These are phyloP conservation scores for Menura novaehollandiae DNA, from an alignment of 2,113 vertebrate genomes.

Conservation along the genomic window DNA sequence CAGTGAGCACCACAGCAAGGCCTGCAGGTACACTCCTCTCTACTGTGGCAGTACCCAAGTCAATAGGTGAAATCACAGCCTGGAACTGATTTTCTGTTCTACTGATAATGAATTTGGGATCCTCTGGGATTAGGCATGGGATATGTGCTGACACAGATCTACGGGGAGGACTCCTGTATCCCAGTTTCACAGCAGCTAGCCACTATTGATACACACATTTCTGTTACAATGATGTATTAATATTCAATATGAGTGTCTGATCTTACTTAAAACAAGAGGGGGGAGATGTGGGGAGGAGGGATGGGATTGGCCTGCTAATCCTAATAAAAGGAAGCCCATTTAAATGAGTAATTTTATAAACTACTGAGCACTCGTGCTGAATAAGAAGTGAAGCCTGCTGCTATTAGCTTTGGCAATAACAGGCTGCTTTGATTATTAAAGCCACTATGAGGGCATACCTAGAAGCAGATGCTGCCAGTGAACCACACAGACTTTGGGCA, in stretches of 20 bases:
- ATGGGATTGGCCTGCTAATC: not conserved
- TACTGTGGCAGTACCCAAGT: not conserved
- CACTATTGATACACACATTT: not conserved
- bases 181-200: not conserved
- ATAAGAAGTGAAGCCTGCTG: not conserved
- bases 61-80: conserved; percentile 32
- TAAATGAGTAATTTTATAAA: conserved; percentile 36
- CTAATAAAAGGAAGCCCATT: not conserved
- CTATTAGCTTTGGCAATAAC: not conserved
- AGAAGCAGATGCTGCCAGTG: not conserved
- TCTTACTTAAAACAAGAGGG: not conserved
- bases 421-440: not conserved
- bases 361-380: not conserved
- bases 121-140: not conserved
- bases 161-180: not conserved
- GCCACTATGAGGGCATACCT: not conserved
- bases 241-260: not conserved
- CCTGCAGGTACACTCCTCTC: not conserved
- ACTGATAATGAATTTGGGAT: conserved; percentile 36
- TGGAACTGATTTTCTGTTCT: conserved; percentile 7
- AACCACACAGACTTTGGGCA: not conserved
- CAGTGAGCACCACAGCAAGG: not conserved
- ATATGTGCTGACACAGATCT: not conserved
- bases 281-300: not conserved
- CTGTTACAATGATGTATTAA: not conserved